phyloP scores from a whole-genome alignment of 2,113 vertebrate species.

The Tupaia chinensis region DNA sequence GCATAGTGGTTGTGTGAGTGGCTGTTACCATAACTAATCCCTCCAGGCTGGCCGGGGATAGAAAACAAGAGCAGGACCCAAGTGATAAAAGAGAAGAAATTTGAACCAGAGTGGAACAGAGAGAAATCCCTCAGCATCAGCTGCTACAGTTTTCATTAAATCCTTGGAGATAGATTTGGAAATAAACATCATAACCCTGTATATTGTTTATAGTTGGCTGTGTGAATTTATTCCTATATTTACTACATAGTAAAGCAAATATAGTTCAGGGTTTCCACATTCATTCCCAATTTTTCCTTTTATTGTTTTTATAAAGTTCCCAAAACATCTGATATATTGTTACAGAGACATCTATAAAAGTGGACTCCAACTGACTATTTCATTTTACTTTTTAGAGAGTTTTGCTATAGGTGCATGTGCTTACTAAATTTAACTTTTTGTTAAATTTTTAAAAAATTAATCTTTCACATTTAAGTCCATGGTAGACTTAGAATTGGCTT shows the following conservation, averaged over 20 bases:
- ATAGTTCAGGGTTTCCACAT: background rate
- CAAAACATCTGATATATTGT: conserved; percentile 34
- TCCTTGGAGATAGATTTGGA: conserved; percentile 21
- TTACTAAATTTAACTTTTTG: no score
- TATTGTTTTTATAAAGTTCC: conserved; percentile 37
- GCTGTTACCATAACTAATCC: background rate
- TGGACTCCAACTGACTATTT: background rate
- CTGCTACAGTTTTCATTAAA: conserved; percentile 34
- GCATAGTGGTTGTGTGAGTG: background rate
- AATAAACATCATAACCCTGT: conserved; percentile 41
- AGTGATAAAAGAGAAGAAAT: background rate
- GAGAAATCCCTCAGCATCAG: background rate
- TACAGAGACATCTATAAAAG: conserved; percentile 37
- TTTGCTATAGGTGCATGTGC: no score
- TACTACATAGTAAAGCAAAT: conserved; percentile 43
- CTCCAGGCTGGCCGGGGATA: background rate
- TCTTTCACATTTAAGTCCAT: conserved; percentile 23
- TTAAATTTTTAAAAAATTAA: no score
- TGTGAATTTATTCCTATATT: conserved; percentile 42
- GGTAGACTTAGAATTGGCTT: background rate
- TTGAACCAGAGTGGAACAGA: background rate
- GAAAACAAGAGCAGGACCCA: background rate
- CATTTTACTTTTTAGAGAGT: no score
- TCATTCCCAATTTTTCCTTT: conserved; percentile 18
- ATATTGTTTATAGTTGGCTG: conserved; percentile 27